Percentiles rank a stretch among this genome's conserved stretches.
Evolutionary conservation across 2,113 vertebrate species (phyloP).

Genomic region (Budorcas taxicolor): DNA sequence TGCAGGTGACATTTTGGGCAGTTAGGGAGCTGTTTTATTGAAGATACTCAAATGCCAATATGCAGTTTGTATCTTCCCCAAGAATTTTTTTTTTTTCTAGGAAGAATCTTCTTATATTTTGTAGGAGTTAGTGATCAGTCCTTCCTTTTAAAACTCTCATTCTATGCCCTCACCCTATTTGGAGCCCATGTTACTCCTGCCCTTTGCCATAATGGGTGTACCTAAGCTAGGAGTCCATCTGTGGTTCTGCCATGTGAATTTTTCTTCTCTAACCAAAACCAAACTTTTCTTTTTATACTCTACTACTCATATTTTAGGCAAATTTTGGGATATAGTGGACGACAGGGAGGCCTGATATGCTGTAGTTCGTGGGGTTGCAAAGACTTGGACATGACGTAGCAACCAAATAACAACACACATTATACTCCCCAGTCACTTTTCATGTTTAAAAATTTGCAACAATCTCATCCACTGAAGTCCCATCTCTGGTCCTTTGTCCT

Average conservation of each 20-base stretch:
- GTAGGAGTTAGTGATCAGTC: neutral
- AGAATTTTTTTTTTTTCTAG: neutral
- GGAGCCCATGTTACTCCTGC: neutral
- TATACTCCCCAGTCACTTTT: neutral
- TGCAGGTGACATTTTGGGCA: neutral
- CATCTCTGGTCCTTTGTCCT: neutral
- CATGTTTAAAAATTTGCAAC: neutral
- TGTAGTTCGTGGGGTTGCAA: neutral
- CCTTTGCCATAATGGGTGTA: neutral
- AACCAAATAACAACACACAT: neutral
- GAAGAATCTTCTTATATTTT: neutral
- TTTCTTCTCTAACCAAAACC: neutral
- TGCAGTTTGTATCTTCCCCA: neutral
- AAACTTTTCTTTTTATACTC: neutral
- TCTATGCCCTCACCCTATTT: neutral
- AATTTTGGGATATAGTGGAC: fast-evolving
- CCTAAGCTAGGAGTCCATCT: neutral
- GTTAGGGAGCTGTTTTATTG: neutral
- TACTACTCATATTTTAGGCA: fast-evolving
- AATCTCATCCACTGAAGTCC: neutral
- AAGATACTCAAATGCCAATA: neutral
- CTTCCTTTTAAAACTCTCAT: neutral
- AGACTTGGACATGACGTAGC: neutral
- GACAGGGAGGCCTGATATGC: neutral
- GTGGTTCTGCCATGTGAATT: neutral